Percentiles rank a stretch among this genome's conserved stretches.
Evolutionary conservation across 2,888 invertebrate genomes (phyloP).

Genomic region (Melolontha melolontha): DNA sequence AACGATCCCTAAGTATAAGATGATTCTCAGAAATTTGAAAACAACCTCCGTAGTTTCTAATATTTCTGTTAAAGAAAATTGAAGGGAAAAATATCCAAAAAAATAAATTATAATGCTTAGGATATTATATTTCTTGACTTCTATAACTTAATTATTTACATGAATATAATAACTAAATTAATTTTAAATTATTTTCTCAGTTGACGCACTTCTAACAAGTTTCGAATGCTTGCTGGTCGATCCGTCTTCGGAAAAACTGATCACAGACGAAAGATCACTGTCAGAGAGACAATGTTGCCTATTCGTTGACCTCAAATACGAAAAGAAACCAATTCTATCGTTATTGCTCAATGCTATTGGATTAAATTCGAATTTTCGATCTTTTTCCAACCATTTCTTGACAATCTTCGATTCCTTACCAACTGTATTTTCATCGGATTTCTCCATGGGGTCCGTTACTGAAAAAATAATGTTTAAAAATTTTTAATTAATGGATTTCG

Average conservation of each 20-base stretch:
- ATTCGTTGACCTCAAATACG: conserved; percentile 20
- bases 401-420: not conserved
- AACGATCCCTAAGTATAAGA: no score
- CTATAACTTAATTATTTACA: no score
- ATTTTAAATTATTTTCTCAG: conserved; percentile 27
- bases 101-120: no score
- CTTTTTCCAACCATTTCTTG: conserved; percentile 3
- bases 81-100: no score
- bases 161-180: not conserved
- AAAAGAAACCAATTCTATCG: conserved; percentile 31
- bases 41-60: no score
- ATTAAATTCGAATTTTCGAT: conserved; percentile 17
- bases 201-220: conserved; percentile 36
- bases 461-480: not conserved
- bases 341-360: conserved; percentile 4
- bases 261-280: conserved; percentile 36
- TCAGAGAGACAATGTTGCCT: conserved; percentile 39
- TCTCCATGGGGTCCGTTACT: not conserved
- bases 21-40: no score
- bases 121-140: no score
- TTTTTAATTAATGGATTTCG: no score
- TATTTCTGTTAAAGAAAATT: no score
- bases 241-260: conserved; percentile 32
- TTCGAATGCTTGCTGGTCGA: conserved; percentile 18
- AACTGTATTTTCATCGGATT: not conserved